Conservation (phyloP, 2,888 invertebrate genomes). For the Gerris lacustris region DNA sequence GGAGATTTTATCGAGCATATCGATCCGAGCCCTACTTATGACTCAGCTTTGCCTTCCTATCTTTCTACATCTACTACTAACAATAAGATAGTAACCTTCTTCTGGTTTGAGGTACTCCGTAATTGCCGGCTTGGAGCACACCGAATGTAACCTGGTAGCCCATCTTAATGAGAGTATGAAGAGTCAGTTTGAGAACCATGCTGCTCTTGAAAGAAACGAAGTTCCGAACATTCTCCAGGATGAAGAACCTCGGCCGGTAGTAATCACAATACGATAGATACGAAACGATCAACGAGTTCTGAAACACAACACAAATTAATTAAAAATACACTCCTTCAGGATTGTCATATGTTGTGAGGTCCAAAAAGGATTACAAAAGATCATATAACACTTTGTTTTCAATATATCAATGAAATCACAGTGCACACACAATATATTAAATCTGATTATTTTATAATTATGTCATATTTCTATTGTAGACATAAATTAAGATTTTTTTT, state of each 20-base stretch:
- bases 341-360: too few relatives aligned
- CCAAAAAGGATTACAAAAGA: too few relatives aligned
- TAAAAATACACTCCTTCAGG: too few relatives aligned
- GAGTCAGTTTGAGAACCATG: conserved; percentile 66
- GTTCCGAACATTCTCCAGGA: conserved; percentile 75
- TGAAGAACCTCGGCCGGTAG: conserved; percentile 68
- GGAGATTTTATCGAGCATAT: too few relatives aligned
- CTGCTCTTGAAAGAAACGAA: conserved; percentile 71
- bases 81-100: conserved; percentile 41
- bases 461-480: background rate
- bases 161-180: conserved; percentile 64
- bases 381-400: too few relatives aligned
- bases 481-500: background rate
- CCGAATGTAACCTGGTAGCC: conserved; percentile 81
- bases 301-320: conserved; percentile 24
- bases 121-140: conserved; percentile 73
- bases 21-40: too few relatives aligned
- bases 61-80: too few relatives aligned
- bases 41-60: too few relatives aligned
- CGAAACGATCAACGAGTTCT: conserved; percentile 68
- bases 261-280: conserved; percentile 75
- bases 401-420: too few relatives aligned
- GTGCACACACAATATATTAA: too few relatives aligned
- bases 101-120: conserved; percentile 71
- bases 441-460: too few relatives aligned